Base-by-base conservation (phyloP, 2,797 vertebrate species). In the Sebastes diaconus region DNA sequence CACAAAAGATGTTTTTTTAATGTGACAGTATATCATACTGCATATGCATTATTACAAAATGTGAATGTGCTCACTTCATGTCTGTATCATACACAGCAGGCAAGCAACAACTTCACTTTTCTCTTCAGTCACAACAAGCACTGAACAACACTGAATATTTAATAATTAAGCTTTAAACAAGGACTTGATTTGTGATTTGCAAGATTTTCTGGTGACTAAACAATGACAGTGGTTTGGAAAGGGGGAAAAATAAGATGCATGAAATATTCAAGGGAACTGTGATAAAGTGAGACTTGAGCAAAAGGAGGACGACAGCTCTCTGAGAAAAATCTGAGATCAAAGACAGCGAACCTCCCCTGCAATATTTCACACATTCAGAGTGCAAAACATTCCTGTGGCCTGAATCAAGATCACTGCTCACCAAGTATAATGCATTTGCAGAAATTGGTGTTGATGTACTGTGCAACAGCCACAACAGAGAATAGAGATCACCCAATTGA, bases 251-350 rank as follows among this genome's bases (percentile, higher is more conserved):
- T n/a, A 64, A 73, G 25, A 32, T 3, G 27, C 75, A 86, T 92
- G 60, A 91, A 92, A 93, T 84, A 92, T 93, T 92, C 68, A 90
- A 69, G 80, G 68, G 61, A 68, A 29, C 65, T 77, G 80, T 79
- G 80, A 90, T 86, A 68, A 84, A 89, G 80, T 72, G 67, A 88
- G 66, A 54, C 66, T 68, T 1, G 59, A 77, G 79, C 64, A 75
- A 82, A 57, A 57, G 22, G 32, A 78, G 77, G 84, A 80, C 81
- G 89, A 86, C 77, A 75, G 79, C 87, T 78, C 65, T 25, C 30
- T 67, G 86, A 70, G 79, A 86, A 83, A 88, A 86, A 88, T 80
- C n/a, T 7, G n/a, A 81, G 81, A 90, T 91, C 84, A 90, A 92
- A 90, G 75, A 76, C 72, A 65, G 32, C 2, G 8, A 81, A 73